These are phyloP conservation scores for Steinernema hermaphroditum DNA, from an alignment of 2,888 invertebrate genomes.

Conservation along the genomic window DNA sequence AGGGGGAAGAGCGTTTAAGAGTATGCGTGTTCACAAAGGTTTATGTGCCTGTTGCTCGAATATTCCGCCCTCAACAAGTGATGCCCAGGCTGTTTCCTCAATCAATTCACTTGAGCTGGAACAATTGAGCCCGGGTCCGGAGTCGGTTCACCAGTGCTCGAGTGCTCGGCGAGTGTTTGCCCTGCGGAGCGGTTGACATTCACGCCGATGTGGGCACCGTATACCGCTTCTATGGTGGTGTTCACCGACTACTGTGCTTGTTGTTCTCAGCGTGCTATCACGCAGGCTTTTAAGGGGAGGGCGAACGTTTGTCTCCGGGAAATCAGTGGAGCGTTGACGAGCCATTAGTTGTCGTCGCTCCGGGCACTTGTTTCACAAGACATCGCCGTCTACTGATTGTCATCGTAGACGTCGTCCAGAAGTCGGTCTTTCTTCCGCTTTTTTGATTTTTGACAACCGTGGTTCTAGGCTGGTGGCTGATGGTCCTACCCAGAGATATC, in stretches of 20 bases:
- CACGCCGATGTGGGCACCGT: background rate
- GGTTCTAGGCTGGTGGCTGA: no score
- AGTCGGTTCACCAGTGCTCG: background rate
- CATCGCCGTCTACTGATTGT: background rate
- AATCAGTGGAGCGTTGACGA: slow-evolving; percentile 25
- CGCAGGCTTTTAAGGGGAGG: slow-evolving; percentile 2
- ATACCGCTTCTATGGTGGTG: background rate
- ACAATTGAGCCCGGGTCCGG: slow-evolving; percentile 4
- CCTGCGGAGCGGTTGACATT: background rate
- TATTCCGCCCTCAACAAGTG: background rate
- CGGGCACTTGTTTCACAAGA: background rate
- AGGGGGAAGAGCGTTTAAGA: background rate
- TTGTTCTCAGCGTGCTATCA: background rate
- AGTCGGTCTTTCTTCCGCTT: no score
- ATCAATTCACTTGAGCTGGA: slow-evolving; percentile 5
- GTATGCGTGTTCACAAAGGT: background rate
- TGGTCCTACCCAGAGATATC: no score
- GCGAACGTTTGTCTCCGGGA: background rate
- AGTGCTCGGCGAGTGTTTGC: background rate
- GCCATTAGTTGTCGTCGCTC: background rate
- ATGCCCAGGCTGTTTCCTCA: background rate
- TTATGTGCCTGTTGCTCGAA: background rate
- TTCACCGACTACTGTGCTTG: background rate
- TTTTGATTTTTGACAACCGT: no score
- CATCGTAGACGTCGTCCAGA: background rate